Evolutionary conservation across 1,140 invertebrate genomes (phyloP), one percentile per base, ranked within the genome.

Genomic region (Papilio machaon): DNA sequence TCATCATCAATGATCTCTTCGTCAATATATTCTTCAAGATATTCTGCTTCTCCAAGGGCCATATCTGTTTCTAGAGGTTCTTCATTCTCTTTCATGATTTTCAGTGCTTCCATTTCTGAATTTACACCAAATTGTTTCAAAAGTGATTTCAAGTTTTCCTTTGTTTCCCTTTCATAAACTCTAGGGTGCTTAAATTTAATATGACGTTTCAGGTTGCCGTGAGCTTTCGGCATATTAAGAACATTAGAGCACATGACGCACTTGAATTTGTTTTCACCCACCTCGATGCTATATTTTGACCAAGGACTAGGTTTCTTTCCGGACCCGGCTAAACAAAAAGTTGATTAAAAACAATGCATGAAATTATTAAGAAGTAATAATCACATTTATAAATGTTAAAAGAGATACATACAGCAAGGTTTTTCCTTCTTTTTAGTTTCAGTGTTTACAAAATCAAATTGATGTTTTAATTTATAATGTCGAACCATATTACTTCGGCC

Each of bases 171-270:
- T 79, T 64, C 58, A 38, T 67, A 79, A 67, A 79, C 30, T 23
- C 67, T 46, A 17, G 58, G 77, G 15, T 79, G 77, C 46, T 30
- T 79, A 46, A 43, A 23, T 23, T 17, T 13, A 46, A 79, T 67
- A 47, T 79, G 77, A 13, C 77, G 54, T 19, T 67, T 79, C 77
- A 79, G 46, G 38, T 79, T 79, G 4, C 77, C 77, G 43, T 79
- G 58, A 19, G 58, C 77, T 79, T 47, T 79, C 3, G 58, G 77
- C 77, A 79, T 67, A 23, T 79, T 79, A 6, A 79, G n/a, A 46
- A 79, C 6, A 0, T 47, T 67, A 4, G 46, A 7, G 60, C 77
- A 79, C 13, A 79, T 64, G 23, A 67, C 38, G 30, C 77, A 79
- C 15, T 67, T 58, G n/a, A 46, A 79, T 46, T 79, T 38, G 10